These are phyloP conservation scores for Meda fulgida DNA, from an alignment of 2,797 vertebrate species.

Conservation along the genomic window DNA sequence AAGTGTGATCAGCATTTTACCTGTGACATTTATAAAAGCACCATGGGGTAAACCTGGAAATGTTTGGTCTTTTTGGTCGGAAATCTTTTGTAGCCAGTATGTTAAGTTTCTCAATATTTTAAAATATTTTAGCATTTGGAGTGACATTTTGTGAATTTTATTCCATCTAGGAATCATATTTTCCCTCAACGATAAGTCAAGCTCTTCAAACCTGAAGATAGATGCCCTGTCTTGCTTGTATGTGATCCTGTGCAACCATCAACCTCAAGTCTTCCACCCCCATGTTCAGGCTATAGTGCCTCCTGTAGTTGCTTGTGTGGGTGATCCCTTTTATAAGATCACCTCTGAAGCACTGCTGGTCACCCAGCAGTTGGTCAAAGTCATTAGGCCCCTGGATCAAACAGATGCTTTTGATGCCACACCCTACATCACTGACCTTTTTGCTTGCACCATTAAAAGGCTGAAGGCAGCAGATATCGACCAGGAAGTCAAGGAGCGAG, in stretches of 20 bases:
- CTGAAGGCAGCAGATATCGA: constrained; percentile 98
- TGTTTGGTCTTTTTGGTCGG: neutral
- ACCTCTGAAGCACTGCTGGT: constrained; percentile 98
- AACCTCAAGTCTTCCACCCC: constrained; percentile 95
- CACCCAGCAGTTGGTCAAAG: constrained; percentile 97
- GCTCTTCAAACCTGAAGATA: constrained; percentile 98
- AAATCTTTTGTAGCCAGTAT: neutral
- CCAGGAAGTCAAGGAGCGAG: constrained; percentile 98
- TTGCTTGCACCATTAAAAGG: constrained; percentile 94
- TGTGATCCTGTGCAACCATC: constrained; percentile 96
- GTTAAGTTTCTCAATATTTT: neutral
- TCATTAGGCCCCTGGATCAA: constrained; percentile 94
- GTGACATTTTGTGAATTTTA: constrained; percentile 35
- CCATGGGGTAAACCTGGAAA: constrained; percentile 1
- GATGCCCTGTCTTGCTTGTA: constrained; percentile 96
- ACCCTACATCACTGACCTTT: constrained; percentile 95
- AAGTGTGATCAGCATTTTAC: neutral
- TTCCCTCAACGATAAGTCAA: constrained; percentile 98
- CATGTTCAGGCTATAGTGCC: constrained; percentile 96
- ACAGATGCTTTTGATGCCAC: constrained; percentile 91
- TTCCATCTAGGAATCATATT: constrained; percentile 92
- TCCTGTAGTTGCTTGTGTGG: constrained; percentile 96
- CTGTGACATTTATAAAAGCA: neutral
- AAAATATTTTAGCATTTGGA: neutral
- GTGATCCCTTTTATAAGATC: constrained; percentile 99